These are phyloP conservation scores for Taphrorychus bicolor DNA, from an alignment of 2,888 invertebrate species.

Conservation along the genomic window DNA sequence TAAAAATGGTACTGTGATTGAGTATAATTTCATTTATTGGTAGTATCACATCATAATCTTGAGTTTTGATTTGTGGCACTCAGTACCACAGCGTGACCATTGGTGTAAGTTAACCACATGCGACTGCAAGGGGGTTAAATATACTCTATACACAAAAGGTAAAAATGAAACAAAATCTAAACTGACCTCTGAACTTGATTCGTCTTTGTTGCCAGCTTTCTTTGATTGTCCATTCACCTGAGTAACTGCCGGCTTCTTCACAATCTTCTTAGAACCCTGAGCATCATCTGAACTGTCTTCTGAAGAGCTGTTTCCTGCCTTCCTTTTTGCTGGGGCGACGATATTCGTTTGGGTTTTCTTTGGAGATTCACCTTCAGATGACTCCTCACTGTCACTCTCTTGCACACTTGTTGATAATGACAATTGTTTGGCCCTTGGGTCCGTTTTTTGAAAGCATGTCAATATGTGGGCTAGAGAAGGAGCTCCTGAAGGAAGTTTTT, in stretches of 20 bases:
- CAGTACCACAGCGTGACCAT: too few relatives aligned
- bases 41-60: too few relatives aligned
- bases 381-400: slow-evolving; percentile 26
- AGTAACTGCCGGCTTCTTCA: slow-evolving; percentile 23
- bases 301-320: slow-evolving; percentile 39
- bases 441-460: slow-evolving; percentile 19
- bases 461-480: slow-evolving; percentile 29
- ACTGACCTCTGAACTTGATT: slow-evolving; percentile 33
- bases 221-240: slow-evolving; percentile 10
- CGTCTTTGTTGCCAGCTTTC: slow-evolving; percentile 3
- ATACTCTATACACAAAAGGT: too few relatives aligned
- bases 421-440: not conserved
- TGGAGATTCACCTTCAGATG: slow-evolving; percentile 46
- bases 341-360: slow-evolving; percentile 19
- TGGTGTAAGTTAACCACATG: too few relatives aligned
- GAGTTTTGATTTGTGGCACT: too few relatives aligned
- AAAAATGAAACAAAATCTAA: too few relatives aligned
- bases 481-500: slow-evolving; percentile 20
- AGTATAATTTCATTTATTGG: too few relatives aligned
- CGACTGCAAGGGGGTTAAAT: too few relatives aligned
- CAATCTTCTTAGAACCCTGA: slow-evolving; percentile 43
- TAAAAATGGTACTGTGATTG: too few relatives aligned
- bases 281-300: slow-evolving; percentile 52
- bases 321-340: not conserved
- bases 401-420: too few relatives aligned